Evolutionary conservation across 2,113 vertebrate species (phyloP).

Genomic region (Rhinopomastus cyanomelas): DNA sequence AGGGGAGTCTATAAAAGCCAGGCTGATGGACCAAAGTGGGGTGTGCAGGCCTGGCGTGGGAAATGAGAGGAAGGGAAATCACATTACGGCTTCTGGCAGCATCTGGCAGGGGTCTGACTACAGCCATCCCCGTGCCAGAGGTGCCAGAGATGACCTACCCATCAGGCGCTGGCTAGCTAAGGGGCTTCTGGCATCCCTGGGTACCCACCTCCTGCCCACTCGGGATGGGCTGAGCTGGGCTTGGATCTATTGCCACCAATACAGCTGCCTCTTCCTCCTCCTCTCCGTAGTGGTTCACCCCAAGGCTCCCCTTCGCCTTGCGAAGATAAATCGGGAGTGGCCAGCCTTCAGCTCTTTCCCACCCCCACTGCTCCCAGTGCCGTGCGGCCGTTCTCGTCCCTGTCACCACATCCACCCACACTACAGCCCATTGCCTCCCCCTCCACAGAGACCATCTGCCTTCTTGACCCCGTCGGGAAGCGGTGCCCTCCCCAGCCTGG

Average conservation of each 20-base stretch:
- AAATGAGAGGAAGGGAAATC: slow-evolving; percentile 71
- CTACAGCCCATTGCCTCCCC: not conserved
- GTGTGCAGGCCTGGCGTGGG: slow-evolving; percentile 46
- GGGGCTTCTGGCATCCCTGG: not conserved
- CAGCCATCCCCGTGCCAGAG: not conserved
- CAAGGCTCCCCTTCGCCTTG: not conserved
- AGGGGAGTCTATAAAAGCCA: slow-evolving; percentile 67
- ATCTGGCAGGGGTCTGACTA: slow-evolving; percentile 41
- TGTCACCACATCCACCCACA: not conserved
- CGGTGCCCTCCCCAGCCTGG: slow-evolving; percentile 25
- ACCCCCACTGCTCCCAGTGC: fast-evolving
- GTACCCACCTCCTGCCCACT: not conserved
- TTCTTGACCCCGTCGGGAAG: slow-evolving; percentile 36
- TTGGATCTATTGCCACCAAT: not conserved
- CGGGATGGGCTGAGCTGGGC: not conserved
- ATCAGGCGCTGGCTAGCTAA: fast-evolving
- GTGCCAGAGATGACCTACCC: not conserved
- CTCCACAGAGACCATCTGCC: slow-evolving; percentile 36
- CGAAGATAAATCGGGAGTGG: not conserved
- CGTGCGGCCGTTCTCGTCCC: not conserved
- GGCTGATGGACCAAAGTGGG: not conserved
- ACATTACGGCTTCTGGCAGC: slow-evolving; percentile 57
- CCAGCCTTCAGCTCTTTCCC: not conserved
- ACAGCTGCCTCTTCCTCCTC: not conserved
- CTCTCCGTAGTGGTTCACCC: not conserved